These are phyloP conservation scores for Chlorodrepanis virens DNA, from an alignment of 2,113 vertebrate species.

Conservation along the genomic window DNA sequence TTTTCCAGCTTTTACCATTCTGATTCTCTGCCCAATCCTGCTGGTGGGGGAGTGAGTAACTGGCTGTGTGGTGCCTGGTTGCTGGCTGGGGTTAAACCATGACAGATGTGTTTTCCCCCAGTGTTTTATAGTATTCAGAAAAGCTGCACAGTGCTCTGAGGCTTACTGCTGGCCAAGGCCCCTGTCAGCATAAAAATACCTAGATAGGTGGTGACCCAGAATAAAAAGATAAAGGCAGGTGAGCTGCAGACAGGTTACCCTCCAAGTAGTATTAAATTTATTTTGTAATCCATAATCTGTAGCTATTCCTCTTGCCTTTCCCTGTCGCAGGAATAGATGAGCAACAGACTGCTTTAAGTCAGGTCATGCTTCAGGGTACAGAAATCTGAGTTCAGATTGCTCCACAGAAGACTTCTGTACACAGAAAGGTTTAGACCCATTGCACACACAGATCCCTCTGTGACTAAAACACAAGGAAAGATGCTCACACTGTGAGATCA, in stretches of 20 bases:
- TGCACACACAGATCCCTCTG: not conserved
- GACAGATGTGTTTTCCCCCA: fast-evolving
- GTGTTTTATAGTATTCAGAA: not conserved
- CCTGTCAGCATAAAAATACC: not conserved
- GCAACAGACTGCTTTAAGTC: not conserved
- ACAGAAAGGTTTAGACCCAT: not conserved
- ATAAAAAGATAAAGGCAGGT: not conserved
- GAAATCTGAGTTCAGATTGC: not conserved
- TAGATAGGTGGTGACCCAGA: not conserved
- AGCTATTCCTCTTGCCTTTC: not conserved
- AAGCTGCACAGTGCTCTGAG: not conserved
- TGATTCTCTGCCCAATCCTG: fast-evolving
- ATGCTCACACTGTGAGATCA: not conserved
- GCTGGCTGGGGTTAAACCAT: not conserved
- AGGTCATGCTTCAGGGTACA: not conserved
- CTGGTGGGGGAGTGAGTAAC: not conserved
- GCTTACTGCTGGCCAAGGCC: not conserved
- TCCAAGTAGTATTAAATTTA: not conserved
- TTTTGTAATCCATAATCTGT: not conserved
- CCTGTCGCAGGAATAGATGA: not conserved
- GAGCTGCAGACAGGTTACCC: not conserved
- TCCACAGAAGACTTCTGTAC: not conserved
- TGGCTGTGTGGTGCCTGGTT: not conserved
- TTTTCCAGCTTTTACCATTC: not conserved
- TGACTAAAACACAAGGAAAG: not conserved